Percentiles rank a stretch among this genome's conserved stretches.
These are phyloP conservation scores for Poecile atricapillus DNA, from an alignment of 2,113 vertebrate species.

Conservation along the genomic window DNA sequence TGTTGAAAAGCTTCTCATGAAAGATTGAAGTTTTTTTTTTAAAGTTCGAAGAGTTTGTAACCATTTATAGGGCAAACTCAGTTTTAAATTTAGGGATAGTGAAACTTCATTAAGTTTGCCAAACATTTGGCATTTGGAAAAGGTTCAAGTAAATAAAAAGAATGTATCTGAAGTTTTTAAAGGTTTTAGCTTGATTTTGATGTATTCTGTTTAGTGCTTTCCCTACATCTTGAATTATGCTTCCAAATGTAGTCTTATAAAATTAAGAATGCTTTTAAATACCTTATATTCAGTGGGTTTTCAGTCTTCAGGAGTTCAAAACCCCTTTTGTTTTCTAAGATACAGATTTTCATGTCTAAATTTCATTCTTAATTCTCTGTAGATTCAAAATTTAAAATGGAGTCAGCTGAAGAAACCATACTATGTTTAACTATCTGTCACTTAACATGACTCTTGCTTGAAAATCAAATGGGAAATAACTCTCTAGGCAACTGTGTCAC, in stretches of 20 bases:
- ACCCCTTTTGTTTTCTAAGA: neutral
- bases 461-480: neutral
- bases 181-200: neutral
- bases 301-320: neutral
- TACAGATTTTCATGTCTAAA: neutral
- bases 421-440: neutral
- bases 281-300: neutral
- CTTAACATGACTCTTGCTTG: fast-evolving
- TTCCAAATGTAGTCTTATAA: neutral
- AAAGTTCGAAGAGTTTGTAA: neutral
- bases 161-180: neutral
- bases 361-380: neutral
- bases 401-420: neutral
- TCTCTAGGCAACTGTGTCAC: neutral
- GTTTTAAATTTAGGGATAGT: neutral
- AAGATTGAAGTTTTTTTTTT: neutral
- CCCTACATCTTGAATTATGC: neutral
- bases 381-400: neutral
- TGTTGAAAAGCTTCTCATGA: neutral
- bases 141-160: neutral
- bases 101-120: neutral
- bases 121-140: neutral
- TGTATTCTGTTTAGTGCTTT: neutral
- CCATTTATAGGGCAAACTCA: neutral
- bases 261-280: neutral